Percentiles rank a stretch among this genome's conserved stretches.
phyloP scores from a whole-genome alignment of 2,113 vertebrate species.

The Xiphorhynchus elegans region DNA sequence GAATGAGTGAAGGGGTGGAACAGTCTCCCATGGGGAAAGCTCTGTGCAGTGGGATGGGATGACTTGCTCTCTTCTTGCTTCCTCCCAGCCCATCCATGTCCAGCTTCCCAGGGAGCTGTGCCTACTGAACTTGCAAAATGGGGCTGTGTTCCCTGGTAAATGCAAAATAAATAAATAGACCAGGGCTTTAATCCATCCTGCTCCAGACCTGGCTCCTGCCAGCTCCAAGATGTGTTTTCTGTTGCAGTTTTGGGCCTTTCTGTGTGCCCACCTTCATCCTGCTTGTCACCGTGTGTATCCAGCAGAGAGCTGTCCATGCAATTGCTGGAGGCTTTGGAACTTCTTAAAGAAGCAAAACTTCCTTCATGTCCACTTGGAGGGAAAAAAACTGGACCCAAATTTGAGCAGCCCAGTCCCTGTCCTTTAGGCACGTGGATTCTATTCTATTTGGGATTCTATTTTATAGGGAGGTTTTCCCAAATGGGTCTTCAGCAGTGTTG shows the following conservation, averaged over 20 bases:
- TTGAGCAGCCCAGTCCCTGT: accelerated
- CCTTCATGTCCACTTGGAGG: no score
- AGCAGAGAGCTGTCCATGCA: accelerated
- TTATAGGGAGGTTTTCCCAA: background rate
- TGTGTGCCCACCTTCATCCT: background rate
- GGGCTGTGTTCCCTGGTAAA: background rate
- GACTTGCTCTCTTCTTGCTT: background rate
- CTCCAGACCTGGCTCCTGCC: background rate
- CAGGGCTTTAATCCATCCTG: background rate
- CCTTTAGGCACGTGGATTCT: background rate
- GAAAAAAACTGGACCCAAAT: background rate
- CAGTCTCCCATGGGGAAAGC: accelerated
- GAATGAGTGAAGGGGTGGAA: background rate
- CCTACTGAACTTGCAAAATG: background rate
- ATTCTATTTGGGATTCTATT: background rate
- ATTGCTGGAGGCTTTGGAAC: background rate
- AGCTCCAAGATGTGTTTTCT: accelerated
- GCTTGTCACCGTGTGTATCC: accelerated
- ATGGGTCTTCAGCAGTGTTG: accelerated
- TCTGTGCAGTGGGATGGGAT: background rate
- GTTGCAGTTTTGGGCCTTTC: accelerated
- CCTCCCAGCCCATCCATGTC: background rate
- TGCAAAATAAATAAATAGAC: accelerated
- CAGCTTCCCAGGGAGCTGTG: background rate
- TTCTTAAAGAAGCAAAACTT: background rate